A percentile compares a stretch with the other conserved stretches of the same genome.
These are phyloP conservation scores for Porites divaricata DNA, from an alignment of 92 coral and sea anemone species.

Conservation along the genomic window DNA sequence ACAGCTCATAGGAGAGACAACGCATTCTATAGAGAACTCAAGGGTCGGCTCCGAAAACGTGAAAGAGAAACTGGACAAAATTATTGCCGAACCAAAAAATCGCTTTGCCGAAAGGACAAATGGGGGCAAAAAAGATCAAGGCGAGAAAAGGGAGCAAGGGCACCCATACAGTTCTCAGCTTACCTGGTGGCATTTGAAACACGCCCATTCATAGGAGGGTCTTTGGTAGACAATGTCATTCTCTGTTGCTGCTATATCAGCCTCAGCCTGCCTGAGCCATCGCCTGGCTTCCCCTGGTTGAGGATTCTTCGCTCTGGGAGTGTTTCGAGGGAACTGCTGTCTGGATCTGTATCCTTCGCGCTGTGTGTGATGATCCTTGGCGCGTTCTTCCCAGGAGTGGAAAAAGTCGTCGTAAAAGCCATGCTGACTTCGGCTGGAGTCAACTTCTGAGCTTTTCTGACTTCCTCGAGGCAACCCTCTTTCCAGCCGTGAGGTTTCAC, in stretches of 20 bases:
- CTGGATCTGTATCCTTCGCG: slow-evolving; percentile 23
- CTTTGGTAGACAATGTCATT: slow-evolving; percentile 16
- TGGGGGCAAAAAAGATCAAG: no score
- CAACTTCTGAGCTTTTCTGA: not conserved
- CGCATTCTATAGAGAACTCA: no score
- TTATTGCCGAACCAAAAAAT: no score
- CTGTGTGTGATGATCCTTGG: slow-evolving; percentile 35
- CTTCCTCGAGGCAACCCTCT: not conserved
- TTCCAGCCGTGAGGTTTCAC: slow-evolving; percentile 55
- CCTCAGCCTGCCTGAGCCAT: slow-evolving; percentile 69
- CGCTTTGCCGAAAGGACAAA: no score
- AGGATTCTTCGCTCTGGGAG: slow-evolving; percentile 35
- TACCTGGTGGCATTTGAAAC: slow-evolving; percentile 83
- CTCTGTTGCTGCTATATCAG: slow-evolving; percentile 54
- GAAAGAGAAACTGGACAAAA: no score
- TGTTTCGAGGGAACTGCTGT: slow-evolving; percentile 1
- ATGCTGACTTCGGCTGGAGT: not conserved
- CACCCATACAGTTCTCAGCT: not conserved
- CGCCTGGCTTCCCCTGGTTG: slow-evolving; percentile 71
- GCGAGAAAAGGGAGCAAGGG: no score
- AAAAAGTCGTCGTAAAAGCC: not conserved
- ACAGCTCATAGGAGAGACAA: no score
- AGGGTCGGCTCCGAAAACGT: no score
- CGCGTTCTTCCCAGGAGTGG: slow-evolving; percentile 30
- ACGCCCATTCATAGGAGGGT: slow-evolving; percentile 74